A percentile compares a stretch with the other conserved stretches of the same genome.
Conservation (phyloP, 2,113 vertebrate genomes). For the Xenopus borealis region DNA sequence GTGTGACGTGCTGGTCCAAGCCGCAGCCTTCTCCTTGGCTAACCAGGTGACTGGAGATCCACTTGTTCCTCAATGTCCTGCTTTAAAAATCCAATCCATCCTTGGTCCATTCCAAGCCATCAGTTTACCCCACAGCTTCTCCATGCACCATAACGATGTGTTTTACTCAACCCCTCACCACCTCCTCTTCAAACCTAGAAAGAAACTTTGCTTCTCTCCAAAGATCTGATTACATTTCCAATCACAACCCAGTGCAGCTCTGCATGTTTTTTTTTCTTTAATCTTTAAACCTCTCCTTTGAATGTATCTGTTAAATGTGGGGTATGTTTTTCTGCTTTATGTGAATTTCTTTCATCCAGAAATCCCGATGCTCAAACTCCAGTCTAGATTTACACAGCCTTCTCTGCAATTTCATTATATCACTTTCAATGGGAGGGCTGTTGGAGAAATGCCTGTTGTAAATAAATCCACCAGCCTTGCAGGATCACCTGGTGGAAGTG, state of each 20-base stretch:
- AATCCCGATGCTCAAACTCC: slow-evolving; percentile 56
- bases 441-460: slow-evolving; percentile 40
- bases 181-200: slow-evolving; percentile 49
- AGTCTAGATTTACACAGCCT: slow-evolving; percentile 58
- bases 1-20: background rate
- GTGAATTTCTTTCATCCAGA: slow-evolving; percentile 1
- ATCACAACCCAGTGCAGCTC: slow-evolving; percentile 93
- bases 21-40: background rate
- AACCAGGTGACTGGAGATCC: background rate
- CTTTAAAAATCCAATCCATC: slow-evolving; percentile 47
- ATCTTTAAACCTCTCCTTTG: slow-evolving; percentile 59
- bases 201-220: slow-evolving; percentile 51
- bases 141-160: slow-evolving; percentile 12
- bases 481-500: slow-evolving; percentile 18
- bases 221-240: slow-evolving; percentile 88
- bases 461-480: slow-evolving; percentile 41
- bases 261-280: slow-evolving; percentile 69
- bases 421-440: slow-evolving; percentile 57
- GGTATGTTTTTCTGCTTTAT: background rate
- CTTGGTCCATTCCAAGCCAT: slow-evolving; percentile 22
- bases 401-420: slow-evolving; percentile 69
- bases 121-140: slow-evolving; percentile 26
- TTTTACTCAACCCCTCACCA: slow-evolving; percentile 27
- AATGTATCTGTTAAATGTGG: slow-evolving; percentile 63
- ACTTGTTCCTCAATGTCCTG: slow-evolving; percentile 15